Conservation (phyloP, 35 echinoderm and acorn worm genomes). For the Nesometra sesokonis region DNA sequence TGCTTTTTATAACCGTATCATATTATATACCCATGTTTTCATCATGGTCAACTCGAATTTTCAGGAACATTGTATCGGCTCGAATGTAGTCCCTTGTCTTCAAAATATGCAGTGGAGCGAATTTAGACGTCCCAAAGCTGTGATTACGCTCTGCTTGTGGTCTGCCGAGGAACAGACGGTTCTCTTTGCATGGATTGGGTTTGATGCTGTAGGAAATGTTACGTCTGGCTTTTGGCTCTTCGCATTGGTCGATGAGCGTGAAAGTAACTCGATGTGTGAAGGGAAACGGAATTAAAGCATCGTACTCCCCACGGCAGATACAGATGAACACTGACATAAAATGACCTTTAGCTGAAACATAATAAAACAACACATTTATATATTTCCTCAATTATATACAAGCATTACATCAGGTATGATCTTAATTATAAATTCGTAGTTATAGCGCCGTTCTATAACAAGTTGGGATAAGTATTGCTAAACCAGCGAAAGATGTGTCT, state of each 20-base stretch:
- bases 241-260: conserved; percentile 93
- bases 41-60: conserved; percentile 89
- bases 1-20: no score
- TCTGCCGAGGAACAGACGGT: conserved; percentile 72
- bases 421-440: no score
- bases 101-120: conserved; percentile 69
- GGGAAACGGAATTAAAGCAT: conserved; percentile 78
- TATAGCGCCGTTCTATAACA: no score
- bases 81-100: conserved; percentile 94
- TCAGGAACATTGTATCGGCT: conserved; percentile 90
- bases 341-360: conserved; percentile 65
- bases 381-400: no score
- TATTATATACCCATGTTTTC: conserved; percentile 15
- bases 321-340: conserved; percentile 97
- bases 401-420: no score
- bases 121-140: conserved; percentile 95
- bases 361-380: no score
- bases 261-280: conserved; percentile 89
- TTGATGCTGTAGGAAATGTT: conserved; percentile 98
- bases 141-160: conserved; percentile 78
- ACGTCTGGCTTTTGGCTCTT: conserved; percentile 75
- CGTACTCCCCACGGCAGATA: conserved; percentile 80
- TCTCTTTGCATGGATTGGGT: conserved; percentile 89
- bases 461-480: no score
- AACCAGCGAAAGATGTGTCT: no score